phyloP scores from a whole-genome alignment of 2,888 invertebrate genomes.

The Xanthorhoe spadicearia region DNA sequence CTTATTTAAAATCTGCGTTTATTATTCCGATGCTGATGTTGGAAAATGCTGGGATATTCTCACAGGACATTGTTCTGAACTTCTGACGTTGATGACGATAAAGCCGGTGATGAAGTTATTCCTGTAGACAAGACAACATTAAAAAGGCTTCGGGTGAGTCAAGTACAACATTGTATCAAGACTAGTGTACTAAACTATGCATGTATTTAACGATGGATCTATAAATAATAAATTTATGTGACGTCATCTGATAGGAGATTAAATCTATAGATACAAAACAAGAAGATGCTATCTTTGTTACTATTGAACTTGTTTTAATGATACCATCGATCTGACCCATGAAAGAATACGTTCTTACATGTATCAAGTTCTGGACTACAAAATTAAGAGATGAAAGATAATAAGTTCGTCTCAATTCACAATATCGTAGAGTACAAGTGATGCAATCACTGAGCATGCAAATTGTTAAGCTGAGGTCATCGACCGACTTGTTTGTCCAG shows the following conservation, averaged over 20 bases:
- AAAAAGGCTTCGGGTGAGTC: background rate
- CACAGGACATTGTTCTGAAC: slow-evolving; percentile 14
- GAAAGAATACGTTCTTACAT: background rate
- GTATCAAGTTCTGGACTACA: background rate
- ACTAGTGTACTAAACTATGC: background rate
- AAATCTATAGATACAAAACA: no score
- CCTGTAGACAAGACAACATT: slow-evolving; percentile 8
- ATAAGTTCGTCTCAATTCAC: slow-evolving; percentile 52
- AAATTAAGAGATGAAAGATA: slow-evolving; percentile 4
- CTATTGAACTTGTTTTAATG: no score
- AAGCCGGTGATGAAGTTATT: slow-evolving; percentile 15
- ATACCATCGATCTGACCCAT: no score
- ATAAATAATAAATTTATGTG: no score
- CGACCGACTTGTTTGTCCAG: slow-evolving; percentile 73
- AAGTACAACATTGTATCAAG: background rate
- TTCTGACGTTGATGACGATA: slow-evolving; percentile 17
- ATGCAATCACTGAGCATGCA: slow-evolving; percentile 80
- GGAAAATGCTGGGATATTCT: slow-evolving; percentile 20
- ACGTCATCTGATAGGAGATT: no score
- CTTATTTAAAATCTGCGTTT: slow-evolving; percentile 37
- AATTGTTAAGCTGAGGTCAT: slow-evolving; percentile 72
- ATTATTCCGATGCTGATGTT: slow-evolving; percentile 40
- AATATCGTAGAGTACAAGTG: slow-evolving; percentile 68
- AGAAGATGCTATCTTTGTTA: no score
- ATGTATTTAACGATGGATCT: no score